phyloP scores from a whole-genome alignment of 2,888 invertebrate genomes.

The Standfussiana lucernea region DNA sequence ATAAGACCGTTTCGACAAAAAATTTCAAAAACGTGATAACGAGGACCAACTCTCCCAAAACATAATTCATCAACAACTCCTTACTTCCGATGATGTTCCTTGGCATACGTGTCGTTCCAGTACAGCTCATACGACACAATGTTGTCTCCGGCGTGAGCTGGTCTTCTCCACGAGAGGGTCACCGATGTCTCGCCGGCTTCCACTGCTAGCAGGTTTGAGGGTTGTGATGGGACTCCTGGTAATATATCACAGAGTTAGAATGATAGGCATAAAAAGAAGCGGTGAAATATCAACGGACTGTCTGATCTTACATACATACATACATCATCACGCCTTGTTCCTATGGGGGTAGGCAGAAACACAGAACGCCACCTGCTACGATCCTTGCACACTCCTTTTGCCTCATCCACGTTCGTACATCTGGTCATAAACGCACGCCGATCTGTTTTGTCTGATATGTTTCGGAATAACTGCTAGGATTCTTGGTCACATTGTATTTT shows the following conservation, averaged over 20 bases:
- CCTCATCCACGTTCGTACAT: no score
- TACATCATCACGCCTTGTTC: no score
- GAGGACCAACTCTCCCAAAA: background rate
- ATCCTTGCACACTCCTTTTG: no score
- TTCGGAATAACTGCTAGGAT: background rate
- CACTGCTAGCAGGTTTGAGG: conserved; percentile 96
- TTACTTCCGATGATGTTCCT: conserved; percentile 96
- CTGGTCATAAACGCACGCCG: no score
- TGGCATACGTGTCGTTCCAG: conserved; percentile 99
- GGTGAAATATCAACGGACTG: background rate
- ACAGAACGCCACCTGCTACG: no score
- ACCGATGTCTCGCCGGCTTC: conserved; percentile 97
- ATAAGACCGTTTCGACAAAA: background rate
- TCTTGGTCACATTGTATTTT: background rate
- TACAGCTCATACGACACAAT: conserved; percentile 98
- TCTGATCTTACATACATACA: no score
- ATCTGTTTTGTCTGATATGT: no score
- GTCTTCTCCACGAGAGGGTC: conserved; percentile 97
- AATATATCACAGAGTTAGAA: background rate
- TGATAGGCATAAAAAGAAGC: background rate
- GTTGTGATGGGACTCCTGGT: conserved; percentile 98
- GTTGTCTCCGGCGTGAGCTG: conserved; percentile 97
- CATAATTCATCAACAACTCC: conserved; percentile 63
- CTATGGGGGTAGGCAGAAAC: no score
- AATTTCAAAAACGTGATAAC: background rate